These are phyloP conservation scores for Spodoptera littoralis DNA, from an alignment of 2,888 invertebrate genomes.

Conservation along the genomic window DNA sequence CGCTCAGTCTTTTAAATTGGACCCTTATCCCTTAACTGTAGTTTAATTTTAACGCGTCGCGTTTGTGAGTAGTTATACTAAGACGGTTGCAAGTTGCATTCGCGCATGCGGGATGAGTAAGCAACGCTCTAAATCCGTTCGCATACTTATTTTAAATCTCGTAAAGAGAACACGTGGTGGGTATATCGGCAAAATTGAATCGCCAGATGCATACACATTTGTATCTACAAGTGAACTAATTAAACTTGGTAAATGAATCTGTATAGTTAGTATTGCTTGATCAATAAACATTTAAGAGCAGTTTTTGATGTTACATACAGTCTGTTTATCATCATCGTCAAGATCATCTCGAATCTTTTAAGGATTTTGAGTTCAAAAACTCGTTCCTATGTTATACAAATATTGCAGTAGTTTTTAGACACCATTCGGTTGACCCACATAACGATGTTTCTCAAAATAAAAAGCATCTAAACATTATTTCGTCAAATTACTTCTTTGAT, in stretches of 20 bases:
- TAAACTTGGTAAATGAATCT: neutral
- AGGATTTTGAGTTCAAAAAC: too few species aligned
- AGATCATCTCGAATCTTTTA: too few species aligned
- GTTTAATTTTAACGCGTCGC: constrained; percentile 73
- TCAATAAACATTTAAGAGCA: too few species aligned
- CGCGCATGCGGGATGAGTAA: constrained; percentile 76
- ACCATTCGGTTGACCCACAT: too few species aligned
- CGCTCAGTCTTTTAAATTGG: constrained; percentile 50
- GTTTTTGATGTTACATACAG: too few species aligned
- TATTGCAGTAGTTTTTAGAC: too few species aligned
- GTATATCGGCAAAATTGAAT: constrained; percentile 27
- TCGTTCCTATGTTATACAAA: too few species aligned
- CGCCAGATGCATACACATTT: constrained; percentile 36
- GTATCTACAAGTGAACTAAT: constrained; percentile 1
- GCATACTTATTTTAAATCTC: constrained; percentile 68
- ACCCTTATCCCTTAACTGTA: constrained; percentile 56
- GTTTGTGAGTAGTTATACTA: constrained; percentile 66
- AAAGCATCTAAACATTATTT: constrained; percentile 7
- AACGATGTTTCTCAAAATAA: neutral
- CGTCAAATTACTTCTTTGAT: constrained; percentile 16
- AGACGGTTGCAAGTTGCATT: constrained; percentile 65
- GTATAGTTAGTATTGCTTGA: too few species aligned
- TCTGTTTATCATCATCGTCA: too few species aligned
- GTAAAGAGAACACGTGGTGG: constrained; percentile 63
- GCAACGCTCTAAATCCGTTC: constrained; percentile 66